Evolutionary conservation across 2,888 invertebrate genomes (phyloP), one percentile per base, ranked within the genome.

Genomic region (Phrixothrix hirtus): DNA sequence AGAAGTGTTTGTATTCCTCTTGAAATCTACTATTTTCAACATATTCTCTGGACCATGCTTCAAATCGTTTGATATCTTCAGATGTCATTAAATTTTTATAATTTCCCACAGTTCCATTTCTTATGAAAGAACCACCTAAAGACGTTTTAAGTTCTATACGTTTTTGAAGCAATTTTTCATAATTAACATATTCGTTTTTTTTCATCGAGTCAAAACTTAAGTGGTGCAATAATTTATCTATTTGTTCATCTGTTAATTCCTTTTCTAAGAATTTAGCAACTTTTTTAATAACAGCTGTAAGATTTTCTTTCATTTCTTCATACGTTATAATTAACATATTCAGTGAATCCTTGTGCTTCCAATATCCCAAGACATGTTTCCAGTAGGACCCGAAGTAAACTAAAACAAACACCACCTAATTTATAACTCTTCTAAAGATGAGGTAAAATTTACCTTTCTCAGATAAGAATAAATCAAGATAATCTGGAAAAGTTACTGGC

Each of bases 201-300:
- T 76, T 77, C 81, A 82, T 82, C 31, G 65, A 71, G 13, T 71
- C 68, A 63, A 82, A 81, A 47, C 75, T 75, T 51, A 80, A 75
- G 65, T 79, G 78, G 2, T 73, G 57, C 3, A 66, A 65, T 10
- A 82, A 70, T 1, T 56, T 57, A 5, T 66, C 58, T 14, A 77
- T 63, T 48, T 77, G 67, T 2, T 74, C 68, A 2, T 71, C 66
- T 36, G n/a, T n/a, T n/a, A n/a, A n/a, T n/a, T n/a, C n/a, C n/a
- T n/a, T n/a, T n/a, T n/a, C n/a, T n/a, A n/a, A n/a, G n/a, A n/a
- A n/a, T n/a, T n/a, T n/a, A n/a, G n/a, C n/a, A n/a, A n/a, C n/a
- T n/a, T n/a, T n/a, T 17, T 30, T 34, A 21, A 59, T 59, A 1
- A 51, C 39, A 27, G 13, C 38, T 12, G 39, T 36, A 62, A n/a